Conservation (phyloP, 2,888 invertebrate genomes). For the Drosophila colorata region DNA sequence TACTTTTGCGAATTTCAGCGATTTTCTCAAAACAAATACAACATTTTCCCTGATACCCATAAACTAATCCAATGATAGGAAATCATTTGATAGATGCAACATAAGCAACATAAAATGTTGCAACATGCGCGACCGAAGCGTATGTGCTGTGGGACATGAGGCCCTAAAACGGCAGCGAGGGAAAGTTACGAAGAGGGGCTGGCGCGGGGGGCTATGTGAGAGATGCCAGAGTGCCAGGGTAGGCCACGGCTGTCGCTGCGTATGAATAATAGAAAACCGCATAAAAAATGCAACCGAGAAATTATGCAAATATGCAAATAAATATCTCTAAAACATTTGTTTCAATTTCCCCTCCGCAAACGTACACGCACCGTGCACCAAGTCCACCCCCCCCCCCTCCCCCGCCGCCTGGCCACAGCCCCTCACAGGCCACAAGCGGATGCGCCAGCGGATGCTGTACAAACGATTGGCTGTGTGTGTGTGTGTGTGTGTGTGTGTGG, state of each 20-base stretch:
- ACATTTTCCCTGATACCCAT: not conserved
- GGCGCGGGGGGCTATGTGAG: no score
- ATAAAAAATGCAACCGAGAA: constrained; percentile 62
- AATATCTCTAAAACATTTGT: constrained; percentile 79
- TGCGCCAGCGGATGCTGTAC: constrained; percentile 55
- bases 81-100: constrained; percentile 16
- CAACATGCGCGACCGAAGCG: constrained; percentile 15
- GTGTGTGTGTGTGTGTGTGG: constrained; percentile 20
- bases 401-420: no score
- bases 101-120: constrained; percentile 26
- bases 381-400: not conserved
- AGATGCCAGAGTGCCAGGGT: not conserved
- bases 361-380: constrained; percentile 1
- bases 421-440: constrained; percentile 32
- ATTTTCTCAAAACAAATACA: not conserved
- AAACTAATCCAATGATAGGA: constrained; percentile 2
- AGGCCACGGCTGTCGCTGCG: constrained; percentile 28
- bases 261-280: constrained; percentile 57
- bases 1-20: not conserved
- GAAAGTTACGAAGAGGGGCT: not conserved
- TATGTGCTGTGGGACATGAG: no score
- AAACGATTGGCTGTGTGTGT: constrained; percentile 57
- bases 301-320: constrained; percentile 78
- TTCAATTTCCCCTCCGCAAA: constrained; percentile 58
- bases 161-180: not conserved